Percentiles rank a stretch among this genome's conserved stretches.
Conservation (phyloP, 2,797 vertebrate species). For the Peromyscus nudipes region DNA sequence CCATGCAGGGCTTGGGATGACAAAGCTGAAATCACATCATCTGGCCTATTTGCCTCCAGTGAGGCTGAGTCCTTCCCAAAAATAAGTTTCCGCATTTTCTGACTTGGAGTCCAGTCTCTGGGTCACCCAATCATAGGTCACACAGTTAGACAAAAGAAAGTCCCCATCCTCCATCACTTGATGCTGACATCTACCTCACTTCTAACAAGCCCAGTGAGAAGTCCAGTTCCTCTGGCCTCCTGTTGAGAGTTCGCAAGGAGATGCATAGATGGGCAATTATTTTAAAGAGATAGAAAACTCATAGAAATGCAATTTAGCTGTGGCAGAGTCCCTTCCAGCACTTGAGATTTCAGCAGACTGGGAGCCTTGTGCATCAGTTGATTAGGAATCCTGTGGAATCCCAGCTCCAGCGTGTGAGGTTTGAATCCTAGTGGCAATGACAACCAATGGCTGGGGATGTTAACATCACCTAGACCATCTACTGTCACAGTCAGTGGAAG, state of each 20-base stretch:
- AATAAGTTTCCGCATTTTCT: constrained; percentile 1
- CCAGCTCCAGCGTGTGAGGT: no score
- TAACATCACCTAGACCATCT: no score
- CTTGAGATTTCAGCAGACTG: not conserved
- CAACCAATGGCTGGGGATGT: not conserved
- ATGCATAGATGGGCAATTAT: not conserved
- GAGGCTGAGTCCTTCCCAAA: not conserved
- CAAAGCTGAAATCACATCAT: not conserved
- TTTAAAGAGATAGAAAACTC: constrained; percentile 21
- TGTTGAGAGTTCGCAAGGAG: constrained; percentile 39
- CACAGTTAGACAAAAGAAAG: constrained; percentile 38
- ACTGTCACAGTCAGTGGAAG: not conserved
- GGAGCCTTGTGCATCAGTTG: not conserved
- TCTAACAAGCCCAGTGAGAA: not conserved
- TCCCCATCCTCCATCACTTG: not conserved
- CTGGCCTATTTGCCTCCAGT: not conserved
- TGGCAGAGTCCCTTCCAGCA: not conserved
- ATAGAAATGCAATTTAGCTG: constrained; percentile 22
- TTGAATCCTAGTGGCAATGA: rapidly evolving
- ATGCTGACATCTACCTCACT: not conserved
- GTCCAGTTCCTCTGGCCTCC: constrained; percentile 6
- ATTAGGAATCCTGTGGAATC: not conserved
- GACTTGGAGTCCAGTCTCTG: constrained; percentile 46
- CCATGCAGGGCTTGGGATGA: not conserved
- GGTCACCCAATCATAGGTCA: not conserved